phyloP scores from a whole-genome alignment of 2,888 invertebrate species.

The Stenichneumon culpator region DNA sequence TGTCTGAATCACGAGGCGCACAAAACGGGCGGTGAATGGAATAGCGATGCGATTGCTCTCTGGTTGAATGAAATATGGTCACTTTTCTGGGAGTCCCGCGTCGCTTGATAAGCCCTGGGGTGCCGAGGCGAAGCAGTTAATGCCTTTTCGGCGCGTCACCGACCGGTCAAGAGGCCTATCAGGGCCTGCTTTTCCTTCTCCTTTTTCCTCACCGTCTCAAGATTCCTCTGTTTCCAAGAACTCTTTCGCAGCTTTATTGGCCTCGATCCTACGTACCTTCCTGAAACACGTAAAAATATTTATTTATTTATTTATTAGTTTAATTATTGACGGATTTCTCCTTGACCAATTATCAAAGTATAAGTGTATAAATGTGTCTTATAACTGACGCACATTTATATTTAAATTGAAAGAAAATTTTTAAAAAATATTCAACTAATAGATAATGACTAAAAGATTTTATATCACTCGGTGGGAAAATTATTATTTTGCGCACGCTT shows the following conservation, averaged over 20 bases:
- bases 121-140: not conserved
- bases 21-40: not conserved
- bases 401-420: too few relatives aligned
- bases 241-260: constrained; percentile 99
- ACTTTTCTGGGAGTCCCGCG: not conserved
- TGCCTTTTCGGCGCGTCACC: constrained; percentile 76
- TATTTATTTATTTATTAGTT: not conserved
- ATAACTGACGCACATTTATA: too few relatives aligned
- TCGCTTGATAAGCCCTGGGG: not conserved
- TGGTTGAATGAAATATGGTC: constrained; percentile 1
- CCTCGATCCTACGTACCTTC: constrained; percentile 99
- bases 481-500: too few relatives aligned
- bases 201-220: constrained; percentile 97
- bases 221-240: constrained; percentile 96
- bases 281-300: constrained; percentile 86
- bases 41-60: not conserved
- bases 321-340: not conserved
- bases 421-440: too few relatives aligned
- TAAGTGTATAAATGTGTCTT: not conserved
- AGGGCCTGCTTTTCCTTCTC: constrained; percentile 97
- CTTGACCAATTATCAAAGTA: not conserved
- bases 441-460: too few relatives aligned
- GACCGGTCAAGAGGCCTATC: constrained; percentile 90
- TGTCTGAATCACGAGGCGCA: not conserved
- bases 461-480: too few relatives aligned